A percentile compares a stretch with the other conserved stretches of the same genome.
phyloP scores from a whole-genome alignment of 2,888 invertebrate species.

The Chalcis sispes region DNA sequence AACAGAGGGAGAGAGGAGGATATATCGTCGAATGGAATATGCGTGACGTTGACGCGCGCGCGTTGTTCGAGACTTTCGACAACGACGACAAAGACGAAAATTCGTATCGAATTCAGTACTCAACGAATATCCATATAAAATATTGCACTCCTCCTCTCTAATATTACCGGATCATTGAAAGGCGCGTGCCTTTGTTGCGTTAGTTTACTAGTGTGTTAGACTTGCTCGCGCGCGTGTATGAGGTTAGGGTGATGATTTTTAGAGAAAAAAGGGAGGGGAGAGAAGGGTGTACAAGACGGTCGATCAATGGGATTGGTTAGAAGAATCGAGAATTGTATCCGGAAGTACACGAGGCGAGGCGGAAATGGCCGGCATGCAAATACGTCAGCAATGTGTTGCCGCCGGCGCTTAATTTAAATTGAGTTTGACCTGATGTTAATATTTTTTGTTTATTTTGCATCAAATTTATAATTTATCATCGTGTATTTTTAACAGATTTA shows the following conservation, averaged over 20 bases:
- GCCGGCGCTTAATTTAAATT: slow-evolving; percentile 39
- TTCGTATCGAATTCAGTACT: background rate
- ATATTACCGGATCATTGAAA: too few relatives aligned
- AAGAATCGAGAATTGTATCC: slow-evolving; percentile 49
- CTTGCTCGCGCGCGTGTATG: slow-evolving; percentile 2
- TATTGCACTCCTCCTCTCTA: too few relatives aligned
- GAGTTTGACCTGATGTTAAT: too few relatives aligned
- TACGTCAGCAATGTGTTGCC: background rate
- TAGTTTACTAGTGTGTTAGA: background rate
- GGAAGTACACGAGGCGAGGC: slow-evolving; percentile 15
- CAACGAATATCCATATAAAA: background rate
- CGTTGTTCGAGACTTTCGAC: background rate
- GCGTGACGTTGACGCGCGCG: slow-evolving; percentile 24
- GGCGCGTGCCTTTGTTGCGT: background rate
- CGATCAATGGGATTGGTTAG: slow-evolving; percentile 51
- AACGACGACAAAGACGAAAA: background rate
- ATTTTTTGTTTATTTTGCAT: too few relatives aligned
- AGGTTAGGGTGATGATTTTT: background rate
- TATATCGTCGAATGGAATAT: background rate
- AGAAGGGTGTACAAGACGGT: background rate
- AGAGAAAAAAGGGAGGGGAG: background rate
- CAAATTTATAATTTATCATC: too few relatives aligned
- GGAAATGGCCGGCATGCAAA: slow-evolving; percentile 29
- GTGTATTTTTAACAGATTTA: too few relatives aligned
- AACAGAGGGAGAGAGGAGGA: background rate